These are phyloP conservation scores for Polypterus bichir DNA, from an alignment of 2,113 vertebrate genomes.

Conservation along the genomic window DNA sequence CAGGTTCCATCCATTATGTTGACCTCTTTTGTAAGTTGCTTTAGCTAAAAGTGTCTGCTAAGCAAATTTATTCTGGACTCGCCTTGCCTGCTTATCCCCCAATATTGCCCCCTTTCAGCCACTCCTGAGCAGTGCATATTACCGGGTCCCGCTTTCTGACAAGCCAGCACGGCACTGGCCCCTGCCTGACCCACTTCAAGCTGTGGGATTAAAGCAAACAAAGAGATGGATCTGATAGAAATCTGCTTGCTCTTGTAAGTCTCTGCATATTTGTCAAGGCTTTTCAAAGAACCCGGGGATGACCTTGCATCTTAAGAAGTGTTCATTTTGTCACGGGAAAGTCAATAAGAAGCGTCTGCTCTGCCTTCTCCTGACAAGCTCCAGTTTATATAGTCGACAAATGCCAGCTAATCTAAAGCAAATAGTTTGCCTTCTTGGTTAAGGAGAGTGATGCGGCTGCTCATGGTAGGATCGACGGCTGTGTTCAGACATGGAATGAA, in stretches of 20 bases:
- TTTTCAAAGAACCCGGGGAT: constrained; percentile 8
- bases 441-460: too few species aligned
- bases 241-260: constrained; percentile 15
- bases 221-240: constrained; percentile 12
- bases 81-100: too few species aligned
- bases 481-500: too few species aligned
- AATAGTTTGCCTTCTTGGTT: not conserved
- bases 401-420: not conserved
- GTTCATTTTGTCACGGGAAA: constrained; percentile 13
- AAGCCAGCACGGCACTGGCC: not conserved
- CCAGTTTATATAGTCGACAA: constrained; percentile 1
- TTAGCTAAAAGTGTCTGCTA: too few species aligned
- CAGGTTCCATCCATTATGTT: too few species aligned
- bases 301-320: constrained; percentile 6
- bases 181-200: not conserved
- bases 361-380: constrained; percentile 2
- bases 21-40: too few species aligned
- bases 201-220: constrained; percentile 3
- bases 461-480: too few species aligned
- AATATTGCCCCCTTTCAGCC: too few species aligned
- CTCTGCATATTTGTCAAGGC: constrained; percentile 21
- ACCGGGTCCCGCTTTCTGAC: too few species aligned
- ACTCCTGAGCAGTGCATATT: too few species aligned
- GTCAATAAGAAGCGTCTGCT: constrained; percentile 7
- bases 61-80: too few species aligned